Percentiles rank a stretch among this genome's conserved stretches.
Evolutionary conservation across 2,888 invertebrate genomes (phyloP).

Genomic region (Sinohyriopsis cumingii): DNA sequence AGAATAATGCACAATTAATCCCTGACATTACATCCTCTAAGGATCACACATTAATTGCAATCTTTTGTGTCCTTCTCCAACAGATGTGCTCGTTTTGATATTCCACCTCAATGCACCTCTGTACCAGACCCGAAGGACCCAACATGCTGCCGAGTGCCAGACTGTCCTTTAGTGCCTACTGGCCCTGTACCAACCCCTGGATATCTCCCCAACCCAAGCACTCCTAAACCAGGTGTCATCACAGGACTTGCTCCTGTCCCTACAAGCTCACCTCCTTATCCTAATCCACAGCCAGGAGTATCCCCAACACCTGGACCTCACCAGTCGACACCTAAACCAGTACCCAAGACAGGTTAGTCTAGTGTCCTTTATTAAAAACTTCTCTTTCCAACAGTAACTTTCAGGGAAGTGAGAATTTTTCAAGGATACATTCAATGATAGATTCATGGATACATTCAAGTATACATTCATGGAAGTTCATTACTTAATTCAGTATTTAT

Average conservation of each 20-base stretch:
- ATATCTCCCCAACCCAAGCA: conserved; percentile 43
- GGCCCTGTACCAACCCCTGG: conserved; percentile 47
- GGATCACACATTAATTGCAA: too few relatives aligned
- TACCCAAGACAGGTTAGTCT: conserved; percentile 22
- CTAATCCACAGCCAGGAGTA: conserved; percentile 15
- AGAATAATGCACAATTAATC: too few relatives aligned
- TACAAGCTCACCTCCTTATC: conserved; percentile 12
- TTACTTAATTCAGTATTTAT: too few relatives aligned
- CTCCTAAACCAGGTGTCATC: conserved; percentile 43
- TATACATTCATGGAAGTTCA: too few relatives aligned
- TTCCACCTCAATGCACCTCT: conserved; percentile 47
- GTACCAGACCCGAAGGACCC: conserved; percentile 56
- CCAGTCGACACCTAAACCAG: too few relatives aligned
- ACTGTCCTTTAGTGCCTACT: conserved; percentile 46
- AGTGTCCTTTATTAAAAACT: too few relatives aligned
- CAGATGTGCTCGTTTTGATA: conserved; percentile 48
- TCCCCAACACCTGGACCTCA: conserved; percentile 12
- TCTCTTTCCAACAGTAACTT: too few relatives aligned
- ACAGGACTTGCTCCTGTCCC: conserved; percentile 44
- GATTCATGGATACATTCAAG: too few relatives aligned
- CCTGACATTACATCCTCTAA: too few relatives aligned
- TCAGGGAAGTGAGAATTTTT: too few relatives aligned
- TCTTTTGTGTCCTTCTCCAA: neutral
- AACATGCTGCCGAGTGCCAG: conserved; percentile 51
- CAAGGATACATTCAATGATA: too few relatives aligned